Evolutionary conservation across 1,140 invertebrate species (phyloP).

Genomic region (Trichonephila clavata): DNA sequence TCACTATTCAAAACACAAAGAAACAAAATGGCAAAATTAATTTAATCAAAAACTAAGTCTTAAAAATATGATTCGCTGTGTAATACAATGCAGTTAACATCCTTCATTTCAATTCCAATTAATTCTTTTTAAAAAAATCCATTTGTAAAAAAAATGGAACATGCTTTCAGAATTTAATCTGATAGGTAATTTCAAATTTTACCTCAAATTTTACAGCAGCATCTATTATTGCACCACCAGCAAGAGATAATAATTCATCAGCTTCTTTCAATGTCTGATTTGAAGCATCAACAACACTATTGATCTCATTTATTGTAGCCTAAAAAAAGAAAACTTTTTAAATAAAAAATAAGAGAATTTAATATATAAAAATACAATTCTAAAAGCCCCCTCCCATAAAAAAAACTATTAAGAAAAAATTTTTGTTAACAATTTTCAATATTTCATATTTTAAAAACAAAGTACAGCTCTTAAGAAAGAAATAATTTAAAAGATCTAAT

Average conservation of each 20-base stretch:
- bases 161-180: neutral
- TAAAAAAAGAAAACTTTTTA: neutral
- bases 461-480: too few species aligned
- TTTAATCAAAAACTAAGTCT: too few species aligned
- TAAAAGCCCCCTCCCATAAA: too few species aligned
- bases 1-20: too few species aligned
- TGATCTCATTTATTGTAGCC: slow-evolving; percentile 56
- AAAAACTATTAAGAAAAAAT: too few species aligned
- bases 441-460: too few species aligned
- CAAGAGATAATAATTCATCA: slow-evolving; percentile 71
- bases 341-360: neutral
- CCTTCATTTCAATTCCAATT: neutral
- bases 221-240: slow-evolving; percentile 75
- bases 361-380: neutral
- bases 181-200: neutral
- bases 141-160: neutral
- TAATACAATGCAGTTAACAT: too few species aligned
- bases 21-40: too few species aligned
- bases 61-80: too few species aligned
- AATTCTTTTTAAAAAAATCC: neutral
- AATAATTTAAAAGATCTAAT: too few species aligned
- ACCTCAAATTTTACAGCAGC: slow-evolving; percentile 76
- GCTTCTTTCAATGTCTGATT: slow-evolving; percentile 77
- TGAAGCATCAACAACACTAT: slow-evolving; percentile 50
- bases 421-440: too few species aligned